Evolutionary conservation across 2,113 vertebrate genomes (phyloP).

Genomic region (Tinamus guttatus): DNA sequence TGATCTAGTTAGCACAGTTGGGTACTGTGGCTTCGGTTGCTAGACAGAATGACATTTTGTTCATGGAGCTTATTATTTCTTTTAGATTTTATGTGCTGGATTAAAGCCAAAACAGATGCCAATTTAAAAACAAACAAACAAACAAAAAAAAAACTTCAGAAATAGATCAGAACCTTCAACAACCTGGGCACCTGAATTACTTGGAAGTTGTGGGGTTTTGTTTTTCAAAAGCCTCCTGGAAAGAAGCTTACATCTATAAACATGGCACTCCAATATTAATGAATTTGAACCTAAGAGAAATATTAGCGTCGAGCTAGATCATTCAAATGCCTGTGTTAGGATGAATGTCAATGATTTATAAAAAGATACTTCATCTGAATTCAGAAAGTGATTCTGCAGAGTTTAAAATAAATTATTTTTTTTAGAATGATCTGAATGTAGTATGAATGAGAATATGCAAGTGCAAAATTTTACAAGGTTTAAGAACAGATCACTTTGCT

Average conservation of each 20-base stretch:
- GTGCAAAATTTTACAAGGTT: neutral
- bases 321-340: rapidly evolving
- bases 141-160: neutral
- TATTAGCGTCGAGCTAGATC: neutral
- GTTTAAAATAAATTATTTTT: neutral
- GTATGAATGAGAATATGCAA: rapidly evolving
- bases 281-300: neutral
- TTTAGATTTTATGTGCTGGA: constrained; percentile 21
- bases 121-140: neutral
- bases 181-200: neutral
- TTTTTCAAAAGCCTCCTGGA: neutral
- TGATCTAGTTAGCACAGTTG: constrained; percentile 59
- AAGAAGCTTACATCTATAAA: neutral
- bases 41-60: constrained; percentile 54
- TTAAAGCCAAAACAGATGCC: constrained; percentile 32
- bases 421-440: rapidly evolving
- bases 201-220: neutral
- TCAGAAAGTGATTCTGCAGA: neutral
- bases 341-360: neutral
- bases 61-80: constrained; percentile 48
- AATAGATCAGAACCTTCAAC: neutral
- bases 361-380: neutral
- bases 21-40: constrained; percentile 19
- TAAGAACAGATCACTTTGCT: neutral
- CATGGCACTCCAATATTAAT: neutral